Evolutionary conservation across 2,888 invertebrate genomes (phyloP), one percentile per base, ranked within the genome.

Genomic region (Electrophaes corylata): DNA sequence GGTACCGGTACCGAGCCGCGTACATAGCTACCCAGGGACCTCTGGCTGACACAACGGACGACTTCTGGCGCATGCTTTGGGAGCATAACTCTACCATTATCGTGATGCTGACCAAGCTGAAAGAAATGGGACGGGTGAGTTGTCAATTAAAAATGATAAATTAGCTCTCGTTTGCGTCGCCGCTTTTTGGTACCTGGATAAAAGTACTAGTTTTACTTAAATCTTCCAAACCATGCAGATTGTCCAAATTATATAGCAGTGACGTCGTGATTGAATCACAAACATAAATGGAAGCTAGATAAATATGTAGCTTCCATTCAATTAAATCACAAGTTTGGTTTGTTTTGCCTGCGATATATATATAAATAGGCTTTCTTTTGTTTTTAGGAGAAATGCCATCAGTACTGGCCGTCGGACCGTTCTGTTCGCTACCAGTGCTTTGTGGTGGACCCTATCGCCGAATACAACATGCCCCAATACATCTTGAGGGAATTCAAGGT

Each of bases 21-120:
- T 99, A 99, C 83, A 98, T 99, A 64, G 99, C 99, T 4, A 97
- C 99, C n/a, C 99, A 99, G 86, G 99, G 99, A n/a, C 99, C 99
- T 0, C 89, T 99, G 57, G 95, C 96, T 49, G 98, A 99, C 79
- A 99, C 99, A 0, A 97, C 98, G 0, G 99, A 99, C 74, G 99
- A 99, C 84, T 97, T 99, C 85, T 99, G 99, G 99, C 94, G 99
- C 61, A 99, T 99, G 99, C 93, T 99, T 40, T 99, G 99, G 99
- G 99, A 99, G 82, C 99, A 99, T 84, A 99, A 99, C 84, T 99
- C 99, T 1, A 99, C 98, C 37, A 99, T 99, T 80, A 96, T 99
- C 65, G 99, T 99, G 23, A 99, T 99, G 99, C 92, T 99, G 71
- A 99, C 99, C 12, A 99, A 99, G 84, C 93, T 99, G 59, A 96